Evolutionary conservation across 2,797 vertebrate species (phyloP).

Genomic region (Pseudochaenichthys georgianus): DNA sequence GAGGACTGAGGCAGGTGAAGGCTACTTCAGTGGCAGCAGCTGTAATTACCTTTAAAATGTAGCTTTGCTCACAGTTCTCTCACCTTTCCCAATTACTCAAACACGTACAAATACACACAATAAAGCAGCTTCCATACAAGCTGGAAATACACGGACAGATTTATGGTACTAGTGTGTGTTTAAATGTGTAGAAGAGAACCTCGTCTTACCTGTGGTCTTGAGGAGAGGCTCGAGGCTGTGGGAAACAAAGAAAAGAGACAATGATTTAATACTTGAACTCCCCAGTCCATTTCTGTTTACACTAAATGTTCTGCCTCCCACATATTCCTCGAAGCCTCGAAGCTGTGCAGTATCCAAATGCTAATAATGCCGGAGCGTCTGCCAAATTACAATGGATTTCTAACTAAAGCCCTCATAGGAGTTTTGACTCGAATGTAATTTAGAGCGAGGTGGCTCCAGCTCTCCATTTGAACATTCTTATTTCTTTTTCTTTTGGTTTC

Average conservation of each 20-base stretch:
- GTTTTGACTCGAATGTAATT: conserved; percentile 57
- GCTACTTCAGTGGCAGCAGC: conserved; percentile 37
- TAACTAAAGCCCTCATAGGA: conserved; percentile 66
- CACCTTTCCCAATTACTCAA: conserved; percentile 26
- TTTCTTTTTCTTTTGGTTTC: conserved; percentile 58
- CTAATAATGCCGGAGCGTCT: conserved; percentile 56
- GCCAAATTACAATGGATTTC: conserved; percentile 80
- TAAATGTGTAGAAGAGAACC: neutral
- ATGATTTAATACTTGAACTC: conserved; percentile 56
- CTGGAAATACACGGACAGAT: conserved; percentile 1
- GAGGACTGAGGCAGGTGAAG: conserved; percentile 31
- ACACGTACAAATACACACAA: conserved; percentile 8
- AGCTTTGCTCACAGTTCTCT: conserved; percentile 17
- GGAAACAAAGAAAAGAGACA: conserved; percentile 63
- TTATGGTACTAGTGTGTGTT: neutral
- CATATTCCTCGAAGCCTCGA: conserved; percentile 37
- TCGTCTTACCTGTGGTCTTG: conserved; percentile 83
- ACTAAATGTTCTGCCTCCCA: conserved; percentile 60
- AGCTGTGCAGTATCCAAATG: conserved; percentile 58
- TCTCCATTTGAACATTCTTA: conserved; percentile 39
- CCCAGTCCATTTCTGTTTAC: conserved; percentile 42
- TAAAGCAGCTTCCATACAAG: neutral
- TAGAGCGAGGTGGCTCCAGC: conserved; percentile 39
- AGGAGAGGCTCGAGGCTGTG: conserved; percentile 80
- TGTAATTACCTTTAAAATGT: conserved; percentile 57